Evolutionary conservation across 2,113 vertebrate genomes (phyloP).

Genomic region (Tympanuchus pallidicinctus): DNA sequence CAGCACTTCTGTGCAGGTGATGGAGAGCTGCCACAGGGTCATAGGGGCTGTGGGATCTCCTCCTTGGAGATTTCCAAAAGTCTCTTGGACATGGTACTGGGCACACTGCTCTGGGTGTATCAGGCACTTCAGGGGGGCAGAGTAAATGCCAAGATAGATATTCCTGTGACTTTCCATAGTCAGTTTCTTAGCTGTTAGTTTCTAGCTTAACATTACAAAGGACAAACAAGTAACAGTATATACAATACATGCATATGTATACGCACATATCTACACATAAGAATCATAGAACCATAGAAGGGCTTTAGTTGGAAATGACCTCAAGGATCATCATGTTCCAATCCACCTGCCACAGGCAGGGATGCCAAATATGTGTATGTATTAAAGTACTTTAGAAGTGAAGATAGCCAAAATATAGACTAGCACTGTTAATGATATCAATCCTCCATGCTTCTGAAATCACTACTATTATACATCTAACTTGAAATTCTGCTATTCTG

Average conservation of each 20-base stretch:
- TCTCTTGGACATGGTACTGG: background rate
- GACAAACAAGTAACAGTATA: background rate
- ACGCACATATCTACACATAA: background rate
- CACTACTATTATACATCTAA: fast-evolving
- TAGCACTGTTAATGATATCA: background rate
- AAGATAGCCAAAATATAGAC: background rate
- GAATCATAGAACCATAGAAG: too few relatives aligned
- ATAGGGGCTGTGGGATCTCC: background rate
- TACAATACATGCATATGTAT: background rate
- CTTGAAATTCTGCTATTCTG: background rate
- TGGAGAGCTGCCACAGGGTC: background rate
- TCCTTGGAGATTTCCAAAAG: background rate
- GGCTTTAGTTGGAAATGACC: too few relatives aligned
- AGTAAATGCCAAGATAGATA: background rate
- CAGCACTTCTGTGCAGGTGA: background rate
- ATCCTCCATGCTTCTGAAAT: background rate
- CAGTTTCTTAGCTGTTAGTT: background rate
- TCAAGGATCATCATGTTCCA: too few relatives aligned
- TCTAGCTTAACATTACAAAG: background rate
- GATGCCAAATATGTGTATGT: background rate
- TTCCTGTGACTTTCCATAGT: background rate
- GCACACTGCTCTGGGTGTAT: background rate
- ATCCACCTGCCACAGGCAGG: too few relatives aligned
- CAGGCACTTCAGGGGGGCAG: background rate
- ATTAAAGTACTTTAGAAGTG: background rate